Evolutionary conservation across 1,140 invertebrate genomes (phyloP).

Genomic region (Ostrea denselamellosa): DNA sequence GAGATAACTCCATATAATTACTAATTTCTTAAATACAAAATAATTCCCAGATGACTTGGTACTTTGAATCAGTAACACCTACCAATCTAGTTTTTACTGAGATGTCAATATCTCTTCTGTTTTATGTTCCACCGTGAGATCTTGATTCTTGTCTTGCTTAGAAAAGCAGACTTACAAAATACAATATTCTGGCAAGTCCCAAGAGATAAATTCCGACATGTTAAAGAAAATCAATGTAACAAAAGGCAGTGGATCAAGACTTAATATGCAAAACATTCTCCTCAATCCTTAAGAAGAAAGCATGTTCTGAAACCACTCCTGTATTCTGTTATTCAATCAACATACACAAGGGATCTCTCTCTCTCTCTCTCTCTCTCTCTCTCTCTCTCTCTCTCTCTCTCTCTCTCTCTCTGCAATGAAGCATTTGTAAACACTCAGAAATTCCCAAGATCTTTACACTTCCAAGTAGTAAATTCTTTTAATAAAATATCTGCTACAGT

Average conservation of each 20-base stretch:
- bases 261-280: conserved; percentile 35
- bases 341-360: not conserved
- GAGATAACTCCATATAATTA: no score
- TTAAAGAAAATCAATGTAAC: conserved; percentile 33
- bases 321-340: not conserved
- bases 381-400: conserved; percentile 11
- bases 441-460: conserved; percentile 15
- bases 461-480: conserved; percentile 9
- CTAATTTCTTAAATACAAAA: not conserved
- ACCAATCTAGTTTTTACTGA: not conserved
- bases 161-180: conserved; percentile 35
- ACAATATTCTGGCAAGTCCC: conserved; percentile 4
- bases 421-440: not conserved
- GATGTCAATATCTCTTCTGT: not conserved
- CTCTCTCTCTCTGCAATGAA: not conserved
- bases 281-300: conserved; percentile 14
- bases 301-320: not conserved
- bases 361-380: not conserved
- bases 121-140: not conserved
- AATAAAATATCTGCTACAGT: conserved; percentile 28
- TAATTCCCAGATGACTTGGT: not conserved
- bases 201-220: not conserved
- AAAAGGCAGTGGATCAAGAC: conserved; percentile 28
- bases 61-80: not conserved
- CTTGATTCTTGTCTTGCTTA: not conserved